Evolutionary conservation across 2,113 vertebrate species (phyloP), one percentile per base, ranked within the genome.

Genomic region (Motacilla alba): DNA sequence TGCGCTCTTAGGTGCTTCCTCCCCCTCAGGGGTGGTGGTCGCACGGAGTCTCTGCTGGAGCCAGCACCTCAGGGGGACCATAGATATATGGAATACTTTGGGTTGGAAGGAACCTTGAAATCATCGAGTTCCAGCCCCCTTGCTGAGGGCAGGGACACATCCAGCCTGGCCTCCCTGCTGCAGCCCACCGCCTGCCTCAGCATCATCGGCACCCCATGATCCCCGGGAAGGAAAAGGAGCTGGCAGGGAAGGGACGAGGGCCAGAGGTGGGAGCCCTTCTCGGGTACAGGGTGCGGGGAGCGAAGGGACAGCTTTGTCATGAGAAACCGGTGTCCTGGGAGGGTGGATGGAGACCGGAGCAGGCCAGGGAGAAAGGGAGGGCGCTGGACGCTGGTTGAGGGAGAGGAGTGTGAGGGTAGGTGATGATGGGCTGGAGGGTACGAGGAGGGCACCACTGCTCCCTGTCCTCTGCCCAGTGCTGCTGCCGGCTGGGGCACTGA

Each of bases 301-400:
- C 4, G 74, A 58, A 37, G 28, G 60, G 43, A 26, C 28, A 1
- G 0, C 0, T 26, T 74, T 41, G 31, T 52, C 0, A 0, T 4
- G 39, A 44, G 50, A 37, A 35, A 17, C 10, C 0, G 1, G 35
- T 17, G 50, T 15, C 64, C 11, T 20, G 52, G 62, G 18, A 28
- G 28, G 52, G 18, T 33, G 11, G 22, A 5, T 2, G 10, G 76
- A 46, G n/a, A 13, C 13, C 7, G 26, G 35, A 47, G 79, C 56
- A 14, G 76, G 22, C 7, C 15, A 2, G 31, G 23, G 47, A 11
- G 43, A 20, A 26, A 50, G 20, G 13, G 20, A 28, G 35, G 33
- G 2, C 0, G 0, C 26, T 13, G 75, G 41, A 35, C 35, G n/a
- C 73, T 47, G 47, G 55, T 35, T 27, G 72, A 60, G 37, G 35